Evolutionary conservation across 2,888 invertebrate species (phyloP).

Genomic region (Odontomyia ornata): DNA sequence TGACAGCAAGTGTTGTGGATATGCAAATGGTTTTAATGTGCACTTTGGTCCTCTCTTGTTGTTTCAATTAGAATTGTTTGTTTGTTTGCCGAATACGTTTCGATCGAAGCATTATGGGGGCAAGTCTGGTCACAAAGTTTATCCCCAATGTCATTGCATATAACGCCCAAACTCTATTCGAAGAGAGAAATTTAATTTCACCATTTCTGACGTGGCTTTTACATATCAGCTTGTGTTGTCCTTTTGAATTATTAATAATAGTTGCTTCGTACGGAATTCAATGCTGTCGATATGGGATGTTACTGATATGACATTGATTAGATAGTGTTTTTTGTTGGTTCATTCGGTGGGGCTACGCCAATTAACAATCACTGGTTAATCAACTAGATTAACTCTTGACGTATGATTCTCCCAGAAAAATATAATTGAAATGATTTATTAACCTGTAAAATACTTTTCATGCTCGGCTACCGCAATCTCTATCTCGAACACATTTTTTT

Average conservation of each 20-base stretch:
- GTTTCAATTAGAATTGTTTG: neutral
- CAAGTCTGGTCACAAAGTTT: neutral
- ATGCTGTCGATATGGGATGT: too few relatives aligned
- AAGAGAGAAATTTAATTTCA: constrained; percentile 20
- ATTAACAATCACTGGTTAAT: neutral
- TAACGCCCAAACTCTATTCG: neutral
- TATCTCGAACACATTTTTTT: too few relatives aligned
- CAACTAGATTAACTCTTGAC: neutral
- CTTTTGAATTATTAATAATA: constrained; percentile 47
- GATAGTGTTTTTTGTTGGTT: neutral
- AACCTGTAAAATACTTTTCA: too few relatives aligned
- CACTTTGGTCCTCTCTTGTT: neutral
- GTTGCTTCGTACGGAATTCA: neutral
- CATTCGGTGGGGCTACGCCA: neutral
- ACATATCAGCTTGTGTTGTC: constrained; percentile 31
- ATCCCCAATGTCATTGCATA: neutral
- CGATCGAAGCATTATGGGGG: neutral
- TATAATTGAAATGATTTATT: too few relatives aligned
- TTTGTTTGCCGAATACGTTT: neutral
- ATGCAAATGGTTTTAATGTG: neutral
- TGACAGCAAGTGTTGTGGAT: neutral
- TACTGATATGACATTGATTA: neutral
- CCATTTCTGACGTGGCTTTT: constrained; percentile 39
- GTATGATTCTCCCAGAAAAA: constrained; percentile 4
- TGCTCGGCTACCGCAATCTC: too few relatives aligned